phyloP scores from a whole-genome alignment of 2,113 vertebrate genomes.

The Sigmodon hispidus region DNA sequence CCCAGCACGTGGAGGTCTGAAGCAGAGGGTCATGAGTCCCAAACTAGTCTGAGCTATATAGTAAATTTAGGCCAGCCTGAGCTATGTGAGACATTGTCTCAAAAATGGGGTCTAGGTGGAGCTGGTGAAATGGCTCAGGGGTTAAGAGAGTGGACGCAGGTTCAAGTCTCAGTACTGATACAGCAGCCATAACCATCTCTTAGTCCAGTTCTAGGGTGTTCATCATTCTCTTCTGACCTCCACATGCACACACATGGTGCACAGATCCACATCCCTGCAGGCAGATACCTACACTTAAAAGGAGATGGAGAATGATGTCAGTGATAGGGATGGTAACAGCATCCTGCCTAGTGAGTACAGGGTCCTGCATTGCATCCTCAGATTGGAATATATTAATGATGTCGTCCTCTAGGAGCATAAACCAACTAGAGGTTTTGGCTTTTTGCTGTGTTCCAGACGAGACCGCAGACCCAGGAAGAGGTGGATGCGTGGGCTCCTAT shows the following conservation, averaged over 20 bases:
- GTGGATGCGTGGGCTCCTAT: not conserved
- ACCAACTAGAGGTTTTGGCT: not conserved
- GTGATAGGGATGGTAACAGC: not conserved
- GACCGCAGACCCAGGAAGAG: not conserved
- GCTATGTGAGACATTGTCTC: not conserved
- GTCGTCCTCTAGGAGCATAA: not conserved
- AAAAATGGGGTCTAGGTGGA: too few relatives aligned
- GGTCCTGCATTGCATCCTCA: not conserved
- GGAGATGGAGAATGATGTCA: not conserved
- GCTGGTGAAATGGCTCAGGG: too few relatives aligned
- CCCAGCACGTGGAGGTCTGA: not conserved
- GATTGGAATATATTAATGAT: not conserved
- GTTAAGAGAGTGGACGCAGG: not conserved
- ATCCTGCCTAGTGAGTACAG: not conserved
- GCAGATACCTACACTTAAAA: not conserved
- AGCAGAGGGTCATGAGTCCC: not conserved
- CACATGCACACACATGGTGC: not conserved
- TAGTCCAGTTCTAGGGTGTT: not conserved
- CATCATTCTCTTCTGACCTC: not conserved
- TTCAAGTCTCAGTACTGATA: not conserved
- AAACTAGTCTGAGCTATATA: not conserved
- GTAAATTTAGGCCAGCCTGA: not conserved
- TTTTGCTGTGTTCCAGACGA: not conserved
- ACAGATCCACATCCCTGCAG: not conserved
- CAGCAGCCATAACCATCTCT: not conserved